phyloP scores from a whole-genome alignment of 2,113 vertebrate species.

The Epinephelus fuscoguttatus region DNA sequence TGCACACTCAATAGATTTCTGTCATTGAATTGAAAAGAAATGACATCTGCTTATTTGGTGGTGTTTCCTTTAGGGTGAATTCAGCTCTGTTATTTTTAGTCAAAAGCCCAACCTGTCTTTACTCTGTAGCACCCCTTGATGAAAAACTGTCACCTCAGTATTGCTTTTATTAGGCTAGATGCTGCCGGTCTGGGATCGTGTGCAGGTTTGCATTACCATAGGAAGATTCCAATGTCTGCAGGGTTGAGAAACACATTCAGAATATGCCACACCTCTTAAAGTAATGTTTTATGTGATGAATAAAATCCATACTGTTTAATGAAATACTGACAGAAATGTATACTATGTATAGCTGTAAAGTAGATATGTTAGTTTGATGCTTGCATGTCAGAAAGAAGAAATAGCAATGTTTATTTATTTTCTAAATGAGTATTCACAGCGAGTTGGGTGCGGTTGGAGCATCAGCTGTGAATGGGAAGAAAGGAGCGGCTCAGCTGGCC shows the following conservation, averaged over 20 bases:
- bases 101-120: slow-evolving; percentile 39
- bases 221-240: slow-evolving; percentile 20
- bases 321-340: not conserved
- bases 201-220: slow-evolving; percentile 33
- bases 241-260: slow-evolving; percentile 3
- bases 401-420: not conserved
- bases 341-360: slow-evolving; percentile 1
- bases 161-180: slow-evolving; percentile 51
- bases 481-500: slow-evolving; percentile 67
- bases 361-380: slow-evolving; percentile 13
- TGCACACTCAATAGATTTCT: slow-evolving; percentile 14
- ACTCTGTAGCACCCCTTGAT: slow-evolving; percentile 51
- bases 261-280: not conserved
- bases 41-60: slow-evolving; percentile 35
- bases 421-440: slow-evolving; percentile 7
- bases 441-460: slow-evolving; percentile 38
- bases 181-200: slow-evolving; percentile 12
- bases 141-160: slow-evolving; percentile 63
- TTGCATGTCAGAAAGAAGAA: slow-evolving; percentile 4
- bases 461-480: slow-evolving; percentile 59
- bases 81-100: slow-evolving; percentile 37
- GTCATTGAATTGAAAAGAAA: slow-evolving; percentile 26
- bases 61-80: slow-evolving; percentile 28
- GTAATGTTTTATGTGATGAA: not conserved
- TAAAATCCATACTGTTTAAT: not conserved